These are phyloP conservation scores for Prionace glauca DNA, from an alignment of 2,797 vertebrate species.

Conservation along the genomic window DNA sequence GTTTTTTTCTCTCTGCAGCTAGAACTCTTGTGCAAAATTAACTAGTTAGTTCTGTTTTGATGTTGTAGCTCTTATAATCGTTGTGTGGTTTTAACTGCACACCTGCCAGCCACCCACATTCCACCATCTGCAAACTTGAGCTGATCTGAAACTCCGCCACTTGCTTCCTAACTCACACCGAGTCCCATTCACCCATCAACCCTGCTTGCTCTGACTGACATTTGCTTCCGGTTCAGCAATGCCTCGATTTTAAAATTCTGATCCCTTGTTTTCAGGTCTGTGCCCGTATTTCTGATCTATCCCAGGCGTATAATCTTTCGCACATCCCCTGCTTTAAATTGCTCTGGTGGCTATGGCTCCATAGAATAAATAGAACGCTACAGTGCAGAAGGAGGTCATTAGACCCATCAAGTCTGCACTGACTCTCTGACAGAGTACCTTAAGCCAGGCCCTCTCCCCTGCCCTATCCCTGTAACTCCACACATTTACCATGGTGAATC, in stretches of 20 bases:
- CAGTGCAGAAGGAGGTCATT: no score
- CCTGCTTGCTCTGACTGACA: not conserved
- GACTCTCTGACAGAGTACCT: no score
- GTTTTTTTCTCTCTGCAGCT: not conserved
- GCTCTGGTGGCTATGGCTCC: no score
- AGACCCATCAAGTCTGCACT: no score
- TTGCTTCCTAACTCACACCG: no score
- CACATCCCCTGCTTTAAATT: not conserved
- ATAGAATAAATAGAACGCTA: no score
- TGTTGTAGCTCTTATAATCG: not conserved
- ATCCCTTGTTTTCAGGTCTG: not conserved
- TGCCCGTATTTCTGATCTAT: no score
- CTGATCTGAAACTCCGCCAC: not conserved
- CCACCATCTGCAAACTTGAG: not conserved
- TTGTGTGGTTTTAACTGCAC: not conserved
- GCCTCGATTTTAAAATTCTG: not conserved
- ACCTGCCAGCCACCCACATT: not conserved
- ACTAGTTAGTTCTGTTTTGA: no score
- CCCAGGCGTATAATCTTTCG: not conserved
- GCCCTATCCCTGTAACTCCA: no score
- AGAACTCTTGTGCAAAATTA: not conserved
- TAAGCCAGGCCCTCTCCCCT: no score
- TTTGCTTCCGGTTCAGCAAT: not conserved
- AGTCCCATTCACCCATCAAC: not conserved
- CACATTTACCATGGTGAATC: no score